Evolutionary conservation across 2,888 invertebrate genomes (phyloP), one percentile per base, ranked within the genome.

Genomic region (Melinaea menophilus): DNA sequence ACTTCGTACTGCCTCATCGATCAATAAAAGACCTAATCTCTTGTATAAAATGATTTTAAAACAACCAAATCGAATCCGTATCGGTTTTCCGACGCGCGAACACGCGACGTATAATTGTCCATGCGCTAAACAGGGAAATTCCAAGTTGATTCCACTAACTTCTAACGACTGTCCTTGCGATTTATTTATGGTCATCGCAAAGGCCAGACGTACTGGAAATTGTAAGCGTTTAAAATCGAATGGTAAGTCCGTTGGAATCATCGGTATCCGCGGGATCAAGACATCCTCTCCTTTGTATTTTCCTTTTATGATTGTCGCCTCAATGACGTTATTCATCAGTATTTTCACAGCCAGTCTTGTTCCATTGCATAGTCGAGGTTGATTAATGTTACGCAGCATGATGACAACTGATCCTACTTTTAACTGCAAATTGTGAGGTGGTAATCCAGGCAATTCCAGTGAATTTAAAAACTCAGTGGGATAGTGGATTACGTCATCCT

Each of bases 211-310:
- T 12, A 71, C 63, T 22, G 71, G 71, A 68, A 72, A 70, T 57
- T 73, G 71, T n/a, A 73, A 45, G 2, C 69, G 51, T 62, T 72
- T 70, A 68, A 73, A 72, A 11, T 63, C 58, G 33, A 68, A 64
- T 62, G 66, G 64, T 31, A 63, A 34, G 51, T 70, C 72, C 2
- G 67, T 67, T 45, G 69, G 69, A 56, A 72, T 73, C 68, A 71
- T 66, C 4, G 70, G 71, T 31, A 72, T 70, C 0, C 69, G 65
- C 9, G 69, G 72, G 12, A 71, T 64, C 5, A 69, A 55, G 57
- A 75, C 73, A 63, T 72, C 66, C 61, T 78, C 73, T 41, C 74
- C 73, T 73, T 71, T 69, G 63, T 63, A 73, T 61, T 74, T 73
- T 64, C 75, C 65, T 35, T 46, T 60, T 47, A 63, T 58, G n/a